Conservation (phyloP, 2,113 vertebrate species). For the Thalassarche chlororhynchos region DNA sequence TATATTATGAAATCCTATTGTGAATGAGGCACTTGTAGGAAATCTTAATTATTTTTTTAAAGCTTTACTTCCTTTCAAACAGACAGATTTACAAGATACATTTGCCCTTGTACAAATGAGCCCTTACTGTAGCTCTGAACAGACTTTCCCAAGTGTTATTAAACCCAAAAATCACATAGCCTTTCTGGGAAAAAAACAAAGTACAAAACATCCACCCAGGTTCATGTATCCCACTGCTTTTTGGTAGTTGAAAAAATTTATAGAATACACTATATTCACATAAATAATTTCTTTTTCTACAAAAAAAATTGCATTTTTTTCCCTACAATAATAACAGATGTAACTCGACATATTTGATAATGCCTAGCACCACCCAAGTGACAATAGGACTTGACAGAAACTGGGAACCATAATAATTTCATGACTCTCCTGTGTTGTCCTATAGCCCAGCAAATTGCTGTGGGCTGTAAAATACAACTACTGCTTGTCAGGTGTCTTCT, state of each 20-base stretch:
- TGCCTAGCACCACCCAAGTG: not conserved
- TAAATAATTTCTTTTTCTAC: not conserved
- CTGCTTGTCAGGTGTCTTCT: not conserved
- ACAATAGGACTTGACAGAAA: not conserved
- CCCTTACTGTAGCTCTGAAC: not conserved
- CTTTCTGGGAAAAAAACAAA: not conserved
- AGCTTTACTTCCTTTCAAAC: slow-evolving; percentile 26
- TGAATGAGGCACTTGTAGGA: slow-evolving; percentile 26
- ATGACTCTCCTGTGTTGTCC: not conserved
- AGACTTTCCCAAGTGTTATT: not conserved
- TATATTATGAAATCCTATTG: slow-evolving; percentile 9
- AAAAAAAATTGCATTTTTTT: not conserved
- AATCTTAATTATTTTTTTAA: slow-evolving; percentile 62
- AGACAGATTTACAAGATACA: slow-evolving; percentile 10
- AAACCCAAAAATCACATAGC: not conserved
- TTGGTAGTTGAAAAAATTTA: not conserved
- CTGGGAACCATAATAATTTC: not conserved
- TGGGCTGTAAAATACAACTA: not conserved
- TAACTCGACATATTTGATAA: not conserved
- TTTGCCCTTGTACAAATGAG: not conserved
- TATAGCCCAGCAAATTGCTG: not conserved
- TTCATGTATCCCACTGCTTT: not conserved
- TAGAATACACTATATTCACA: not conserved
- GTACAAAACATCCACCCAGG: not conserved
- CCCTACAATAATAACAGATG: not conserved